These are phyloP conservation scores for Lepidotrigona ventralis DNA, from an alignment of 1,140 invertebrate species.

Conservation along the genomic window DNA sequence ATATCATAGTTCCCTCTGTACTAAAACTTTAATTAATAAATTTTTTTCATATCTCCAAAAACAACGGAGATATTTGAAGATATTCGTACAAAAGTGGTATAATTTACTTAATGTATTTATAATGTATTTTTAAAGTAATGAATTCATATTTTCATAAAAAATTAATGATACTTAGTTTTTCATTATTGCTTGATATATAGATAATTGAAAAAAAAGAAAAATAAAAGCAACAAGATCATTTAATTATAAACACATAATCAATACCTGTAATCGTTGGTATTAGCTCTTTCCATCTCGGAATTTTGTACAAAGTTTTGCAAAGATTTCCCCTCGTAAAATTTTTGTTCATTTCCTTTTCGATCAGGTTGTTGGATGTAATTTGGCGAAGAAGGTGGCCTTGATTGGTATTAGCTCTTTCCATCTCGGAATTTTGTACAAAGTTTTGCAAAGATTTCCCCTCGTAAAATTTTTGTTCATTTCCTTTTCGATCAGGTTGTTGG, in stretches of 20 bases:
- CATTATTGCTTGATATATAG: no score
- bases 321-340: conserved; percentile 54
- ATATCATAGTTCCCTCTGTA: no score
- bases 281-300: conserved; percentile 72
- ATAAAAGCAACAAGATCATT: not conserved
- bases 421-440: conserved; percentile 67
- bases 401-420: no score
- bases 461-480: conserved; percentile 37
- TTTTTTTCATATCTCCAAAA: no score
- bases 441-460: conserved; percentile 58
- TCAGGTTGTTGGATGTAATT: conserved; percentile 70
- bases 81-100: no score
- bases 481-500: conserved; percentile 56
- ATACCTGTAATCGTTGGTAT: conserved; percentile 64
- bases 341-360: conserved; percentile 37
- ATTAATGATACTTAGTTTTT: no score
- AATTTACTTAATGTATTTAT: no score
- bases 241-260: not conserved
- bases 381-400: conserved; percentile 74
- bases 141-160: no score
- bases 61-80: no score
- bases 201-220: not conserved
- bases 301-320: conserved; percentile 62
- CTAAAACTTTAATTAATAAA: no score
- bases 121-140: no score